Evolutionary conservation across 2,797 vertebrate species (phyloP), one percentile per base, ranked within the genome.

Genomic region (Lophius americanus): DNA sequence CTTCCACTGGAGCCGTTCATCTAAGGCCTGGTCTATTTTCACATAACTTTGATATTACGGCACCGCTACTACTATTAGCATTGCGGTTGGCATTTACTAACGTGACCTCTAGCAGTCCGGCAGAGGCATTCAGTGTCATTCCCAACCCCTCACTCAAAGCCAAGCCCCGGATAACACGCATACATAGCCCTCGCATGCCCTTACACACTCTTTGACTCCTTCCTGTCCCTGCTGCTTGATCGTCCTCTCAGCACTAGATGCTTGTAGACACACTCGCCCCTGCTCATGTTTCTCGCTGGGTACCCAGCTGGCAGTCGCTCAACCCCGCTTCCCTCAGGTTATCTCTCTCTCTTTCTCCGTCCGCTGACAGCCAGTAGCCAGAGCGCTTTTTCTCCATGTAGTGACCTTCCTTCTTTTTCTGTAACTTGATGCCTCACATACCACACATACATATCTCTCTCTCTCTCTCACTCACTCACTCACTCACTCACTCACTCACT

Each of bases 11-110:
- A 23, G 23, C 23, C 23, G 23, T 23, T 23, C 8, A 60, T 77
- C 68, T 70, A 53, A 8, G 51, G 50, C 49, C 61, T 13, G 53
- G 38, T 62, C 44, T 83, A 73, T 78, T 78, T 70, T 76, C 13
- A 35, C 23, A 23, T 23, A 23, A 11, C 68, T 35, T 63, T 37
- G 66, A 68, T 73, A 61, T 60, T 6, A 59, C 78, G 44, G 61
- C 51, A 69, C 43, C 79, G 54, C 62, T 32, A 42, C 76, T 68
- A 68, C 79, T 84, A 73, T 82, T 75, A 76, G 71, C 79, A 23
- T 48, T 11, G 9, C 67, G 54, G 68, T 57, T 80, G 81, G 76
- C 83, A 83, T 83, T 85, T 80, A 80, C 86, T 75, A 79, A 50
- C 67, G 57, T 14, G 70, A 82, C 84, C 83, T 85, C 85, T 46